Percentiles rank a stretch among this genome's conserved stretches.
Conservation (phyloP, 2,888 invertebrate genomes). For the Cantharis lateralis region DNA sequence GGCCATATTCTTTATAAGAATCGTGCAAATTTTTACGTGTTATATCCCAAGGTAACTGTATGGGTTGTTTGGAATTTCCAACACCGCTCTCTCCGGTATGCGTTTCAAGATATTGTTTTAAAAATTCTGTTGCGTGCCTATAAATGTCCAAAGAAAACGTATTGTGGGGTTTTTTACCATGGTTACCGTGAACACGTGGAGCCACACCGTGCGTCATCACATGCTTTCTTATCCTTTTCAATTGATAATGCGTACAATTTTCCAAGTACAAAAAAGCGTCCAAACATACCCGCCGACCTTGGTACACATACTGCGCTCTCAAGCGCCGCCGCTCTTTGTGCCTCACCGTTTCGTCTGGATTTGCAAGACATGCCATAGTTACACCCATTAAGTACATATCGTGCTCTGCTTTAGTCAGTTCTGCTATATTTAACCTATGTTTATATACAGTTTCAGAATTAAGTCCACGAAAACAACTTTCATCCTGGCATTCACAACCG, state of each 20-base stretch:
- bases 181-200: slow-evolving; percentile 77
- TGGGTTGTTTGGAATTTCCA: slow-evolving; percentile 58
- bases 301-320: slow-evolving; percentile 77
- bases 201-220: slow-evolving; percentile 80
- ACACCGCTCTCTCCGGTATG: slow-evolving; percentile 63
- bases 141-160: slow-evolving; percentile 80
- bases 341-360: slow-evolving; percentile 72
- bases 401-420: slow-evolving; percentile 79
- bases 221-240: slow-evolving; percentile 77
- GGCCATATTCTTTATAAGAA: slow-evolving; percentile 74
- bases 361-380: slow-evolving; percentile 78
- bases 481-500: slow-evolving; percentile 79
- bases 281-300: slow-evolving; percentile 75
- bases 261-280: slow-evolving; percentile 80
- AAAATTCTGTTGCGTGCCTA: slow-evolving; percentile 75
- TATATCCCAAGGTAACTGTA: slow-evolving; percentile 62
- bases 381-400: slow-evolving; percentile 88
- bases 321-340: slow-evolving; percentile 75
- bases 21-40: slow-evolving; percentile 75
- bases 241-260: slow-evolving; percentile 79
- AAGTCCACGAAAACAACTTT: slow-evolving; percentile 74
- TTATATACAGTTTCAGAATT: slow-evolving; percentile 76
- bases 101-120: slow-evolving; percentile 73
- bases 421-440: slow-evolving; percentile 77
- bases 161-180: slow-evolving; percentile 80